Percentiles rank a stretch among this genome's conserved stretches.
These are phyloP conservation scores for Platichthys stellatus DNA, from an alignment of 2,113 vertebrate species.

Conservation along the genomic window DNA sequence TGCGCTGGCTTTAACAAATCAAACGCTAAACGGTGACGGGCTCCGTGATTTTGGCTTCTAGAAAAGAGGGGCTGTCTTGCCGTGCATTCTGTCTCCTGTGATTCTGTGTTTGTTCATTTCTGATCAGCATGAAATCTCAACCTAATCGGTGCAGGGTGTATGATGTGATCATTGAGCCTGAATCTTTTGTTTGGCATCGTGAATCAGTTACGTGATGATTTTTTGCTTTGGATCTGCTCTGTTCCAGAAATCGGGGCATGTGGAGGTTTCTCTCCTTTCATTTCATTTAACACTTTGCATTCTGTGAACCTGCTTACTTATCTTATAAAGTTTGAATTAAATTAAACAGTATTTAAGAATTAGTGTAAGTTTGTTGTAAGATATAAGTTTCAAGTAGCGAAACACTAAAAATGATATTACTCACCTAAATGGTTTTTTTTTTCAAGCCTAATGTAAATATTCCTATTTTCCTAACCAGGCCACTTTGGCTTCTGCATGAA, in stretches of 20 bases:
- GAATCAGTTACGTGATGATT: constrained; percentile 24
- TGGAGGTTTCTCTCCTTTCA: constrained; percentile 27
- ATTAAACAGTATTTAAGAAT: neutral
- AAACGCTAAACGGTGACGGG: constrained; percentile 43
- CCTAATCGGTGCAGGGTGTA: constrained; percentile 52
- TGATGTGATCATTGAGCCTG: constrained; percentile 29
- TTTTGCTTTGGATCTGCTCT: constrained; percentile 40
- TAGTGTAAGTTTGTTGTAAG: neutral
- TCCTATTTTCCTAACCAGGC: neutral
- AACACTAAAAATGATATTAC: neutral
- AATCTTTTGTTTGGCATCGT: constrained; percentile 19
- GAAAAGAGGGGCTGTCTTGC: constrained; percentile 31
- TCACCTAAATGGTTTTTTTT: neutral
- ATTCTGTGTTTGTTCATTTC: constrained; percentile 49
- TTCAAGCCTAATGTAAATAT: neutral
- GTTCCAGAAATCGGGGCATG: neutral
- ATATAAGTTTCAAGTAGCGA: no score
- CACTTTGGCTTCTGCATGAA: neutral
- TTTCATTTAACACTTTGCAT: constrained; percentile 37
- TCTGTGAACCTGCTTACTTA: constrained; percentile 2
- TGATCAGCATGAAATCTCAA: constrained; percentile 70
- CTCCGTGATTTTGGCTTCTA: constrained; percentile 53
- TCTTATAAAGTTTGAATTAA: neutral
- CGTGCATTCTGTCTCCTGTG: constrained; percentile 17
- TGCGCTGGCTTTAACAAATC: constrained; percentile 70